Base-by-base conservation (phyloP, 2,888 invertebrate genomes). In the Mongoloraphidia duomilia region DNA sequence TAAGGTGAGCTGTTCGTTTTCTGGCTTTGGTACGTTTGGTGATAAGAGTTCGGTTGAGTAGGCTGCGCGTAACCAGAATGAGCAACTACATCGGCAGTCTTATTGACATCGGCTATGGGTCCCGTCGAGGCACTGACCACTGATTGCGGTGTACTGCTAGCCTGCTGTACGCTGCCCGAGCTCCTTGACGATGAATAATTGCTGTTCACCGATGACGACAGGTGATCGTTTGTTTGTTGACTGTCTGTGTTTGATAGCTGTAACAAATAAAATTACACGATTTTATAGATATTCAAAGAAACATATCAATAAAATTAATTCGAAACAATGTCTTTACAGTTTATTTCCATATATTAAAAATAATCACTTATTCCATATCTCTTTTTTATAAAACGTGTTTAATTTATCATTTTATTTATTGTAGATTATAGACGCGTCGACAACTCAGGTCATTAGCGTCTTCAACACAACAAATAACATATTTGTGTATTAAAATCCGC, bases 171-270 rank as follows among this genome's bases (percentile, higher is more conserved):
- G 44, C 61, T 63, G 50, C 64, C 66, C 37, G 67, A 63, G 52
- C 56, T 62, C 34, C 59, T 58, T 14, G 67, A 60, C 14, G 66
- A 62, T 52, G 71, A 59, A 56, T 67, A 65, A 50, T 67, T 67
- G 51, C 61, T 63, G 38, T 50, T 37, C 39, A 65, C 60, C 53
- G 65, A 65, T 58, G 66, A 65, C 64, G 67, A 26, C 26, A 26
- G 26, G 6, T 26, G 26, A 6, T 26, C 26, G 26, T 26, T 26
- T 26, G 26, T 26, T 26, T 26, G 26, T 26, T n/a, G 66, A 62
- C 58, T 64, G 53, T 69, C 69, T 49, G 65, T 58, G 55, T 61
- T 68, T 47, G 65, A 57, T 42, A 67, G 62, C 68, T 68, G 53
- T 11, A 62, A 57, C 42, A 44, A 46, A 44, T 48, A n/a, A 41